Conservation (phyloP, 2,888 invertebrate genomes). For the Drosophila greeni region DNA sequence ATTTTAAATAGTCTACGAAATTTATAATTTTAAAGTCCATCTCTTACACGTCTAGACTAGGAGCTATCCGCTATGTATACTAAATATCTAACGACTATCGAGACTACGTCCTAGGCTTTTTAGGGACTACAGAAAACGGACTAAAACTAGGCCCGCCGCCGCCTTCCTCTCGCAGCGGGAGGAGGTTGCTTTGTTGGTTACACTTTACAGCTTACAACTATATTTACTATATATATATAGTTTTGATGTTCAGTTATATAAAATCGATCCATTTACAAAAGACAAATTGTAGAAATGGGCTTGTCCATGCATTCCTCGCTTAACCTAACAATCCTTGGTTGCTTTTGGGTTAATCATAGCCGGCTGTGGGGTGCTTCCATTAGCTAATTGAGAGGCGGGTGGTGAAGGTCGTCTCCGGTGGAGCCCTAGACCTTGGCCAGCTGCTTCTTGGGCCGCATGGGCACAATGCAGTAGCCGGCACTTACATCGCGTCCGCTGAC, state of each 20-base stretch:
- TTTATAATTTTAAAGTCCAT: slow-evolving; percentile 72
- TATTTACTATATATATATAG: slow-evolving; percentile 10
- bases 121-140: slow-evolving; percentile 38
- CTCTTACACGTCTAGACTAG: slow-evolving; percentile 57
- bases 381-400: slow-evolving; percentile 50
- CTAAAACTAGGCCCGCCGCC: slow-evolving; percentile 31
- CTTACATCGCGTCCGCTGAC: slow-evolving; percentile 97
- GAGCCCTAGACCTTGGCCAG: slow-evolving; percentile 77
- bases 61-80: slow-evolving; percentile 27
- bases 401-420: slow-evolving; percentile 29
- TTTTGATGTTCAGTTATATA: slow-evolving; percentile 57
- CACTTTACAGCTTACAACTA: slow-evolving; percentile 14
- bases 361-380: slow-evolving; percentile 41
- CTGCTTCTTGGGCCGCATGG: slow-evolving; percentile 81
- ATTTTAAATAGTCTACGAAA: slow-evolving; percentile 70
- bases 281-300: slow-evolving; percentile 66
- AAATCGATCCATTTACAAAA: slow-evolving; percentile 79
- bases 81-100: slow-evolving; percentile 25
- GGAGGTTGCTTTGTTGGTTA: slow-evolving; percentile 36
- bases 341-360: slow-evolving; percentile 36
- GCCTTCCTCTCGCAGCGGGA: slow-evolving; percentile 35
- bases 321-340: slow-evolving; percentile 34
- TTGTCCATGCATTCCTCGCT: slow-evolving; percentile 48
- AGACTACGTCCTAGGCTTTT: slow-evolving; percentile 19
- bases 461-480: slow-evolving; percentile 93